Evolutionary conservation across 2,888 invertebrate genomes (phyloP).

Genomic region (Brenthis hecate): DNA sequence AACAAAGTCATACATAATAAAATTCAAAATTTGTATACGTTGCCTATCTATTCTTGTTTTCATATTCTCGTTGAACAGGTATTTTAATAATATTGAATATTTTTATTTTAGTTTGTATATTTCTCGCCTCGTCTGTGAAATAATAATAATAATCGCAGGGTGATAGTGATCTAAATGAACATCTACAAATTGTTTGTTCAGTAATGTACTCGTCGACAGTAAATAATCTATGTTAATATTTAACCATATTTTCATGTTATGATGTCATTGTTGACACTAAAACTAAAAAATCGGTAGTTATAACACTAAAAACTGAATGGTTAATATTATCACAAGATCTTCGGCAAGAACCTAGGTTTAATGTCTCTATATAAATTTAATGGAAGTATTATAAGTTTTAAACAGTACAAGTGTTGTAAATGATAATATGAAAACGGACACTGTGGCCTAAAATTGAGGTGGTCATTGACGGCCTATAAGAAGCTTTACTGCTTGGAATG

Average conservation of each 20-base stretch:
- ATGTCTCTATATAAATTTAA: conserved; percentile 64
- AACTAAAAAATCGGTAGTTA: conserved; percentile 47
- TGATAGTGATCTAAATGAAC: conserved; percentile 5
- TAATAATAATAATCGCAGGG: background rate
- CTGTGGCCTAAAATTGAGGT: conserved; percentile 62
- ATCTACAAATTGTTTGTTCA: conserved; percentile 9
- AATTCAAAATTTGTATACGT: conserved; percentile 4
- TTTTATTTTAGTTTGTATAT: background rate
- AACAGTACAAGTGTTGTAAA: conserved; percentile 62
- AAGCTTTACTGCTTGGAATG: conserved; percentile 44
- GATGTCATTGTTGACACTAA: conserved; percentile 54
- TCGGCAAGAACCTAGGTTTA: conserved; percentile 69
- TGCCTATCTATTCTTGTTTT: background rate
- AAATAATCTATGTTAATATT: conserved; percentile 22
- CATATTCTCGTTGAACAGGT: conserved; percentile 13
- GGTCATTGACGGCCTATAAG: conserved; percentile 44
- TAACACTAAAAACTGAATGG: conserved; percentile 51
- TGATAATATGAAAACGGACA: conserved; percentile 60
- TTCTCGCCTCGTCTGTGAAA: background rate
- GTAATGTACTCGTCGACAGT: background rate
- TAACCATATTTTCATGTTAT: conserved; percentile 42
- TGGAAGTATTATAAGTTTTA: conserved; percentile 60
- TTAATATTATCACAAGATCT: conserved; percentile 54
- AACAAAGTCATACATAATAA: conserved; percentile 2
- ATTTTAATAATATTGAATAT: conserved; percentile 21